Evolutionary conservation across 2,888 invertebrate species (phyloP).

Genomic region (Ochropacha duplaris): DNA sequence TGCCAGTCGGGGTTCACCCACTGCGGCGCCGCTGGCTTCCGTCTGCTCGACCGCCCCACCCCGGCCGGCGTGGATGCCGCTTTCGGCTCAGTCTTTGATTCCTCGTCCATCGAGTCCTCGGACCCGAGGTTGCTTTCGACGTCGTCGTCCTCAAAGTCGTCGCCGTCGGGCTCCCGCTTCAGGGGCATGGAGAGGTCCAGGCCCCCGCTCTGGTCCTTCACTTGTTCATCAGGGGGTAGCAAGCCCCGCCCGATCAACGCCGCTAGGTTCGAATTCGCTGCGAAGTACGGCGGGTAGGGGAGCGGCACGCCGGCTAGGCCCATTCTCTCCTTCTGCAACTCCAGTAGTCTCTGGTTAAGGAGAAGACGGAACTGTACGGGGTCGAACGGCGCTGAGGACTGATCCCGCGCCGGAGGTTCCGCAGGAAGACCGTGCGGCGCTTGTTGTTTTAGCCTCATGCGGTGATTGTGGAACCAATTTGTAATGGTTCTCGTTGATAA

Average conservation of each 20-base stretch:
- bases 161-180: slow-evolving; percentile 89
- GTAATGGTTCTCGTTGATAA: slow-evolving; percentile 98
- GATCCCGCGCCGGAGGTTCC: slow-evolving; percentile 89
- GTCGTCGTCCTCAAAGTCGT: slow-evolving; percentile 91
- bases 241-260: slow-evolving; percentile 88
- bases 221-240: slow-evolving; percentile 82
- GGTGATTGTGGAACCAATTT: slow-evolving; percentile 99
- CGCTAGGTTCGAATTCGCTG: slow-evolving; percentile 88
- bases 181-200: slow-evolving; percentile 94
- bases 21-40: slow-evolving; percentile 98
- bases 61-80: slow-evolving; percentile 72
- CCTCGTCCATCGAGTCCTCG: slow-evolving; percentile 84
- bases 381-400: slow-evolving; percentile 91
- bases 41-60: slow-evolving; percentile 83
- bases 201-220: slow-evolving; percentile 92
- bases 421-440: slow-evolving; percentile 90
- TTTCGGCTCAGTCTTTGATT: slow-evolving; percentile 83
- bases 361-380: slow-evolving; percentile 95
- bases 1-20: slow-evolving; percentile 98
- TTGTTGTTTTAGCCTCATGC: slow-evolving; percentile 98
- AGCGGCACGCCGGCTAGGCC: slow-evolving; percentile 90
- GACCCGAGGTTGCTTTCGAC: slow-evolving; percentile 89
- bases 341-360: slow-evolving; percentile 93
- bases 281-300: slow-evolving; percentile 90
- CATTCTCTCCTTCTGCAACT: slow-evolving; percentile 93